Evolutionary conservation across 2,888 invertebrate species (phyloP), one percentile per base, ranked within the genome.

Genomic region (Rhodophaea formosa): DNA sequence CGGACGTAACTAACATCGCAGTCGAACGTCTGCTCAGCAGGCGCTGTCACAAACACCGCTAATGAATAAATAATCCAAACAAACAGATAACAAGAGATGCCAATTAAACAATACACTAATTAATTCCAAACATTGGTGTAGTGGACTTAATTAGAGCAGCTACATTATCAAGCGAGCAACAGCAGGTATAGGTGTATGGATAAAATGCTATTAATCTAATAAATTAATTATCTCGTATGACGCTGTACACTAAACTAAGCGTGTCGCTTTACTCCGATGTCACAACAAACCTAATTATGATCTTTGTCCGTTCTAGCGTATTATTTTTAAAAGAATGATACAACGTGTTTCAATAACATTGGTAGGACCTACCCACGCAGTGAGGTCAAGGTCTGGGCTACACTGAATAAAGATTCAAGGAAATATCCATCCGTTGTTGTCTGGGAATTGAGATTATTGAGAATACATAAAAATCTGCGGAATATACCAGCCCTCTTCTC

Each of bases 71-170:
- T 90, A 90, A 88, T 86, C 86, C 85, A 83, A 86, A 87, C 84
- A 88, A 88, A 89, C 88, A 90, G 88, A 90, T 90, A 90, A 91
- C 90, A 90, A 89, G 89, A 91, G 89, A 91, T 88, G 88, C 89
- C 90, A 90, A 90, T 91, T 91, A 90, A 90, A 91, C 90, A 90
- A 91, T 91, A 88, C 88, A 86, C 88, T 91, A 91, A 91, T 91
- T 90, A 91, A 90, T 91, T 88, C 88, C 90, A 91, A 91, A 91
- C 90, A 90, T 87, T 86, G 88, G 82, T 88, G 87, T 88, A 89
- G 85, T 91, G 90, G 88, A 89, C 88, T 88, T 90, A 90, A 91
- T 89, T 90, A 89, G 88, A 85, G 84, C 77, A 78, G 77, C 74
- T 80, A 77, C 76, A 81, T 80, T 80, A 84, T 80, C 79, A 80